Evolutionary conservation across 1,140 invertebrate genomes (phyloP).

Genomic region (Scaptomyza pallida): DNA sequence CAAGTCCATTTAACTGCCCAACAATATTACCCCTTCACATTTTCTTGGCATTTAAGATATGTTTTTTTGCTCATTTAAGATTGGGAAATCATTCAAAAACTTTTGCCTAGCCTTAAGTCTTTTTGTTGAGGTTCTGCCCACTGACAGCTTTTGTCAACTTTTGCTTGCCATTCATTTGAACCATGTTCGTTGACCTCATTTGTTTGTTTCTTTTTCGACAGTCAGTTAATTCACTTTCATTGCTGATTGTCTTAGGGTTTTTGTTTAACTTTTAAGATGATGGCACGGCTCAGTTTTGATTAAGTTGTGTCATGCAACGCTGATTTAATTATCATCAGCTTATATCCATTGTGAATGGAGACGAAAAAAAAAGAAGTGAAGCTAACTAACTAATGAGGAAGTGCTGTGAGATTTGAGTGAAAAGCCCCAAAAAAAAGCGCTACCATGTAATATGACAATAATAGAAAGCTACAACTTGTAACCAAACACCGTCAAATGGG

Average conservation of each 20-base stretch:
- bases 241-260: constrained; percentile 21
- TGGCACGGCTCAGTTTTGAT: constrained; percentile 71
- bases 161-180: constrained; percentile 30
- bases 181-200: constrained; percentile 72
- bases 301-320: constrained; percentile 80
- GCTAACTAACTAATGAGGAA: constrained; percentile 79
- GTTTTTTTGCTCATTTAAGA: constrained; percentile 29
- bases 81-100: constrained; percentile 58
- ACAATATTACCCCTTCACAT: not conserved
- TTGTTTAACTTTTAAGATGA: constrained; percentile 23
- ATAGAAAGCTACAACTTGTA: constrained; percentile 59
- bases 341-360: constrained; percentile 58
- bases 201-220: constrained; percentile 40
- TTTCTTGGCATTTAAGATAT: constrained; percentile 18
- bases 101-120: constrained; percentile 40
- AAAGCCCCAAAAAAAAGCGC: constrained; percentile 41
- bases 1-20: not conserved
- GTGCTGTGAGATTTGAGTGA: constrained; percentile 60
- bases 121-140: constrained; percentile 52
- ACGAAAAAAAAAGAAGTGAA: too few relatives aligned
- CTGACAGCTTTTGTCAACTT: constrained; percentile 56
- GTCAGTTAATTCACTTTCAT: constrained; percentile 74
- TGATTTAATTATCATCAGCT: constrained; percentile 77
- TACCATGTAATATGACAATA: constrained; percentile 43
- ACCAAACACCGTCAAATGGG: constrained; percentile 21